Conservation (phyloP, 2,113 vertebrate species). For the Platichthys flesus region DNA sequence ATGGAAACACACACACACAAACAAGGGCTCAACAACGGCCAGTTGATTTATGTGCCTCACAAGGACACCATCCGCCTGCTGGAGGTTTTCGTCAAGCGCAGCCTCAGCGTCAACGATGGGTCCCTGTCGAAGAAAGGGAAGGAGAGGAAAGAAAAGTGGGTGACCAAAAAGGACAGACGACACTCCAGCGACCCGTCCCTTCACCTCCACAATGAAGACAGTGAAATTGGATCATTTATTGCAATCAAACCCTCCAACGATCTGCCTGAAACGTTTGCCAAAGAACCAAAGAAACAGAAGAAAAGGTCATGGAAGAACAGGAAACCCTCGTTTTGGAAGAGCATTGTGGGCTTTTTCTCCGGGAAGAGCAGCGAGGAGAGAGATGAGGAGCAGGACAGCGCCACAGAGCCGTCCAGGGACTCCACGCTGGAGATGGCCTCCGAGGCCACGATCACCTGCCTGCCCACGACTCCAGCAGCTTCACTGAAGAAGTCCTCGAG, state of each 20-base stretch:
- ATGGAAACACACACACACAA: constrained; percentile 56
- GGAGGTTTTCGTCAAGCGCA: constrained; percentile 83
- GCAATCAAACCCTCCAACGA: fast-evolving
- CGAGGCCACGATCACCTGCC: constrained; percentile 7
- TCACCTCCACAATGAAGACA: neutral
- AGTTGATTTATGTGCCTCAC: constrained; percentile 76
- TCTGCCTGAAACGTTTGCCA: neutral
- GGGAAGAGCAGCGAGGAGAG: constrained; percentile 80
- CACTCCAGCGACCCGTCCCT: constrained; percentile 78
- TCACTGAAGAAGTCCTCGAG: constrained; percentile 47
- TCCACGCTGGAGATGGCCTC: neutral
- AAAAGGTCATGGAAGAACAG: constrained; percentile 75
- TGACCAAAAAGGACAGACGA: constrained; percentile 50
- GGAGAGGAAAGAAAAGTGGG: constrained; percentile 55
- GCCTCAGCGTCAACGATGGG: constrained; percentile 80
- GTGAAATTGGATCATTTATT: neutral
- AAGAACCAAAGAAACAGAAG: constrained; percentile 17
- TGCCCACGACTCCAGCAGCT: constrained; percentile 13
- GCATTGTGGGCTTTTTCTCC: constrained; percentile 78
- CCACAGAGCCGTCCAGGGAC: neutral
- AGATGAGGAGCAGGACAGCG: constrained; percentile 73
- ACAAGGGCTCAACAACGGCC: constrained; percentile 32
- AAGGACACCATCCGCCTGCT: constrained; percentile 81
- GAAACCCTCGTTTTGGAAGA: constrained; percentile 80
- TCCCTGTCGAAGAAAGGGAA: fast-evolving